Conservation (phyloP, 2,797 vertebrate species). For the Pangasius larnaudii region DNA sequence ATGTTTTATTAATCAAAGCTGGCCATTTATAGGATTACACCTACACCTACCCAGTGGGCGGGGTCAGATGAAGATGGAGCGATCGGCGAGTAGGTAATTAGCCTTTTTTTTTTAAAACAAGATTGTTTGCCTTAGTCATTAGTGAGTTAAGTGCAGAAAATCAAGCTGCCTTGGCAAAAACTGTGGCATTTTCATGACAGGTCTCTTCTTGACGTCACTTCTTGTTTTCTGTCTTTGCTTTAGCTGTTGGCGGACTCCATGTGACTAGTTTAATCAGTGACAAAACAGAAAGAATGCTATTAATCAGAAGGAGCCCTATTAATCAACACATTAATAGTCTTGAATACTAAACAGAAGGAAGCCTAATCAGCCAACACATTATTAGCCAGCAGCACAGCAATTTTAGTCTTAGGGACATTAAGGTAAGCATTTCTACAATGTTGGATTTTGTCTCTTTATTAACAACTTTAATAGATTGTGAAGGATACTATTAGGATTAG, state of each 20-base stretch:
- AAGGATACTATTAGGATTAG: no score
- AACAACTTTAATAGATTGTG: no score
- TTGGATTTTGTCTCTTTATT: no score
- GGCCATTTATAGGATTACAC: slow-evolving; percentile 50
- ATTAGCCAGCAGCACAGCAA: no score
- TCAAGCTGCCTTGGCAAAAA: not conserved
- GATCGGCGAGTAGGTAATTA: not conserved
- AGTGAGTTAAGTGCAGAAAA: not conserved
- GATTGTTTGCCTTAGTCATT: not conserved
- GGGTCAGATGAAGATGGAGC: slow-evolving; percentile 3
- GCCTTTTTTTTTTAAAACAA: not conserved
- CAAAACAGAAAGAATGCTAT: not conserved
- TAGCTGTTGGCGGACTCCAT: not conserved
- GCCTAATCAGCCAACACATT: not conserved
- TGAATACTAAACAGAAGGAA: not conserved
- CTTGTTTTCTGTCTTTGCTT: not conserved
- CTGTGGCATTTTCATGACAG: not conserved
- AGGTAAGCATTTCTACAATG: no score
- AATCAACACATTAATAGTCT: not conserved
- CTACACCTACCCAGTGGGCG: slow-evolving; percentile 34
- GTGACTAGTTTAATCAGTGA: not conserved
- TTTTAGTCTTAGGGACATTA: no score
- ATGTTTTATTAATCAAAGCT: slow-evolving; percentile 72
- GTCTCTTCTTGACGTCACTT: not conserved
- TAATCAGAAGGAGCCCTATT: not conserved